Evolutionary conservation across 2,113 vertebrate genomes (phyloP).

Genomic region (Phylloscopus trochiloides): DNA sequence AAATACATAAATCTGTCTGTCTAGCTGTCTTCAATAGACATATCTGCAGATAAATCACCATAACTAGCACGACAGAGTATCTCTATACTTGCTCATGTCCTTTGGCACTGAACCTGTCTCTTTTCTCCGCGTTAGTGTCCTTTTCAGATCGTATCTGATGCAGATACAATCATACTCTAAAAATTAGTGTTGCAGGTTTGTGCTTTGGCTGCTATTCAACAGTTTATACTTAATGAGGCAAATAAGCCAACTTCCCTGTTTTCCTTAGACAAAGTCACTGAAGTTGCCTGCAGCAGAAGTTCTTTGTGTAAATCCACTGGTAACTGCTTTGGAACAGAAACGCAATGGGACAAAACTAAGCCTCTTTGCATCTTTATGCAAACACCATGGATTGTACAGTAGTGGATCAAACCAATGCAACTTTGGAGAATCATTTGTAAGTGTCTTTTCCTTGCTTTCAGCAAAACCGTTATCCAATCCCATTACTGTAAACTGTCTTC

Average conservation of each 20-base stretch:
- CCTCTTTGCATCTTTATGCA: background rate
- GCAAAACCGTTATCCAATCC: background rate
- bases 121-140: background rate
- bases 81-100: background rate
- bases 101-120: background rate
- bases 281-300: background rate
- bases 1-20: background rate
- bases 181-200: background rate
- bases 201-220: background rate
- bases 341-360: background rate
- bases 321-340: background rate
- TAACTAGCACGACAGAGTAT: background rate
- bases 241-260: background rate
- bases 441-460: background rate
- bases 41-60: background rate
- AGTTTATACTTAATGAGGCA: background rate
- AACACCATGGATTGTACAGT: background rate
- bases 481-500: background rate
- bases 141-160: background rate
- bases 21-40: background rate
- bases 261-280: background rate
- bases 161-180: background rate
- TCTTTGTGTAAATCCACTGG: background rate
- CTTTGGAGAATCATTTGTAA: background rate
- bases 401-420: background rate